Percentiles rank a stretch among this genome's conserved stretches.
These are phyloP conservation scores for Trichonephila clavata DNA, from an alignment of 1,140 invertebrate genomes.

Conservation along the genomic window DNA sequence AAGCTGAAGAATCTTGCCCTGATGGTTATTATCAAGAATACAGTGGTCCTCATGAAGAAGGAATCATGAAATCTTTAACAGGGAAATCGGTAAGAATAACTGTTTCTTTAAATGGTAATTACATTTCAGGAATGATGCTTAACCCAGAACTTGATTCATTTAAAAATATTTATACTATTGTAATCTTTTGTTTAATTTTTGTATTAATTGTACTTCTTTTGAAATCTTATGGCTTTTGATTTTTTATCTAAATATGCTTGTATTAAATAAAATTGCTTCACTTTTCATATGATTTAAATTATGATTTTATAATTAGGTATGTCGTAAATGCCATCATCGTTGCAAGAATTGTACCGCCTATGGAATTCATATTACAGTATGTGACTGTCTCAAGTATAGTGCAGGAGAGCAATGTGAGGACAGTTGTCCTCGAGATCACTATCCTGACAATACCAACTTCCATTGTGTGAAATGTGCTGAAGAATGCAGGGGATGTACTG, in stretches of 20 bases:
- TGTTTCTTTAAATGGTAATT: neutral
- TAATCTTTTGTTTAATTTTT: no score
- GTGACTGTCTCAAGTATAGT: constrained; percentile 92
- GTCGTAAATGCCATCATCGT: constrained; percentile 93
- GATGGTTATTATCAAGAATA: constrained; percentile 91
- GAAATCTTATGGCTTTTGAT: neutral
- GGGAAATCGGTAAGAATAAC: constrained; percentile 85
- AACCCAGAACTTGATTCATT: no score
- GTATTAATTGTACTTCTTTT: no score
- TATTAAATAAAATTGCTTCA: neutral
- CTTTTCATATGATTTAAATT: neutral
- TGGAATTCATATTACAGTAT: constrained; percentile 88
- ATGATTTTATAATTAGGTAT: constrained; percentile 82
- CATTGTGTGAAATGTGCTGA: constrained; percentile 89
- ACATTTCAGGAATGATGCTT: no score
- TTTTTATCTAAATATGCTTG: neutral
- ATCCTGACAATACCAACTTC: constrained; percentile 87
- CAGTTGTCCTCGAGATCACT: constrained; percentile 92
- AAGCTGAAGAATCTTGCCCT: constrained; percentile 90
- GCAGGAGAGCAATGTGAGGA: constrained; percentile 94
- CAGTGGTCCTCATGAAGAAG: constrained; percentile 87
- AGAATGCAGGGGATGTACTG: constrained; percentile 92
- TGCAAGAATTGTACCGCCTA: constrained; percentile 94
- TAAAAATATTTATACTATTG: neutral
- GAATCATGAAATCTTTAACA: constrained; percentile 86